phyloP scores from a whole-genome alignment of 2,888 invertebrate genomes.

The Autographa gamma region DNA sequence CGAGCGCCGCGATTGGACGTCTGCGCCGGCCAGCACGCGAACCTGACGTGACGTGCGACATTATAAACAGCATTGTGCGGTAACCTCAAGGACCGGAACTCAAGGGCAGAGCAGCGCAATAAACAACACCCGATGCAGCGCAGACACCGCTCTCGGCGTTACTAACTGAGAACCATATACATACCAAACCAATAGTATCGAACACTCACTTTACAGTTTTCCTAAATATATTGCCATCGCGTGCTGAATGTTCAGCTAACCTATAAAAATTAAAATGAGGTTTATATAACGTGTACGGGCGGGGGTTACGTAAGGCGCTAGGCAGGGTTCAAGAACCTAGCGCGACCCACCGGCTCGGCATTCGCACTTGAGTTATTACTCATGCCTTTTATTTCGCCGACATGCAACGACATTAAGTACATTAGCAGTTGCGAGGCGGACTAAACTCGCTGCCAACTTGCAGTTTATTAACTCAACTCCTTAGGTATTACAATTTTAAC shows the following conservation, averaged over 20 bases:
- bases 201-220: not conserved
- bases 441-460: not conserved
- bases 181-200: not conserved
- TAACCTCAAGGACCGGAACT: conserved; percentile 53
- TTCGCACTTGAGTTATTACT: conserved; percentile 39
- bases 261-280: conserved; percentile 28
- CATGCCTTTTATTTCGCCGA: conserved; percentile 22
- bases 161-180: not conserved
- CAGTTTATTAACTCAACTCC: conserved; percentile 9
- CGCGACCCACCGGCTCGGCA: conserved; percentile 51
- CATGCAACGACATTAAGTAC: conserved; percentile 9
- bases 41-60: conserved; percentile 46
- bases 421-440: conserved; percentile 11
- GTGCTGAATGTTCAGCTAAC: conserved; percentile 30
- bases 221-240: conserved; percentile 13
- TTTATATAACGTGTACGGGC: conserved; percentile 51
- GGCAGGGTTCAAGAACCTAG: conserved; percentile 64
- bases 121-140: conserved; percentile 19
- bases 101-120: conserved; percentile 47
- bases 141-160: conserved; percentile 2
- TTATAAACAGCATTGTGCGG: conserved; percentile 52
- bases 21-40: conserved; percentile 61
- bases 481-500: not conserved
- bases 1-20: conserved; percentile 73
- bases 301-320: conserved; percentile 58